Base-by-base conservation (phyloP, 2,888 invertebrate species). In the Stenurella melanura region DNA sequence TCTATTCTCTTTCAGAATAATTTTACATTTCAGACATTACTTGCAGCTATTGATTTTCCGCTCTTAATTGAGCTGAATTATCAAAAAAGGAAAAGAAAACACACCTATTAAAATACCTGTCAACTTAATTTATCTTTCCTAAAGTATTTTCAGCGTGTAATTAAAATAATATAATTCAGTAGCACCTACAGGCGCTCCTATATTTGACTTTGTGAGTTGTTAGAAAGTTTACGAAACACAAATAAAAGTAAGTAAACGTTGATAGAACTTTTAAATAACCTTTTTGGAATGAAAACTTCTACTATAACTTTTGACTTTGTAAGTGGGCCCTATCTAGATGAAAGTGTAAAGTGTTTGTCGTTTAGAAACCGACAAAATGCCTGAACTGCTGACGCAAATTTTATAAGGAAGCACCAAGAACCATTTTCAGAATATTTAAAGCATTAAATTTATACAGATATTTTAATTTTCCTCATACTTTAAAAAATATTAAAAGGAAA, bases 191-290 rank as follows among this genome's bases (percentile, higher is more conserved):
- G 50, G 12, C n/a, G 50, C n/a, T n/a, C 42, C 64, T 15, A 42
- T 69, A 69, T 57, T 69, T 57, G 57, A 57, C 69, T 68, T 34
- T 30, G 69, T 15, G 50, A 57, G 57, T 57, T 58, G 69, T 69
- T 58, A 17, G 21, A 42, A 69, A 57, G 69, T 69, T 69, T 19
- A 2, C 50, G 57, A 69, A 69, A 69, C 34, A 69, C 69, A 69
- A 69, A 69, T 69, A 69, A 56, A 69, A 69, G 57, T 57, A 57
- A 57, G 58, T 69, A 34, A 69, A 69, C 50, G 58, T 18, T 26
- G 18, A 69, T 58, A 30, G 69, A 57, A 69, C 69, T 69, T 69
- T 69, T 69, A 58, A 57, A 69, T 69, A 58, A 57, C 69, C 57
- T 69, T 69, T 69, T 57, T 56, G 19, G 19, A 19, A 34, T 2